A percentile compares a stretch with the other conserved stretches of the same genome.
phyloP scores from a whole-genome alignment of 1,140 invertebrate species.

The Bombus vancouverensis region DNA sequence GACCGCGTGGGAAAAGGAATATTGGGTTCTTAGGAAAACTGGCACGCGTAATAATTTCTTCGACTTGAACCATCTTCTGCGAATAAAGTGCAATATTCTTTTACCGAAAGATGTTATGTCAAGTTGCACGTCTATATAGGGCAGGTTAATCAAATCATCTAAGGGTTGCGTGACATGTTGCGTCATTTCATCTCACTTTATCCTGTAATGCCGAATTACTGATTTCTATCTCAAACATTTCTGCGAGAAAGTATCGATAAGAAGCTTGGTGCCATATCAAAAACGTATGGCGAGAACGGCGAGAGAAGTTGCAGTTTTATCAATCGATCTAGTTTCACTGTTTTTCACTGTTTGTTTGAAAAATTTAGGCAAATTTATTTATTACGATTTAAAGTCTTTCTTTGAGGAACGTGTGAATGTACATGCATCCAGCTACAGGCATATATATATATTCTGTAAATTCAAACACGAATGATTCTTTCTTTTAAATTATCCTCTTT shows the following conservation, averaged over 20 bases:
- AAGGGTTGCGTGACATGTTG: conserved; percentile 29
- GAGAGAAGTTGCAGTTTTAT: background rate
- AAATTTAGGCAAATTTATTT: background rate
- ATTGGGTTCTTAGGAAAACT: background rate
- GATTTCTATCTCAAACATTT: background rate
- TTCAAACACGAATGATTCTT: background rate
- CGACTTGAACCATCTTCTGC: background rate
- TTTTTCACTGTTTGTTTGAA: no score
- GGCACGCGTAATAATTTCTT: background rate
- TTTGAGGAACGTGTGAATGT: background rate
- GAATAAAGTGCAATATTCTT: background rate
- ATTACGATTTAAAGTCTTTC: background rate
- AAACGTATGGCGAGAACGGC: background rate
- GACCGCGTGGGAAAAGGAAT: background rate
- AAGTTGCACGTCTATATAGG: background rate
- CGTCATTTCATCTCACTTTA: background rate
- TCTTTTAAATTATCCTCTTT: background rate
- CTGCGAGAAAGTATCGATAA: background rate
- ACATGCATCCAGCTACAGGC: no score
- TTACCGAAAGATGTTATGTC: background rate
- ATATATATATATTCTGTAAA: background rate
- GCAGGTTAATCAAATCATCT: conserved; percentile 26
- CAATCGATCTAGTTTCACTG: background rate
- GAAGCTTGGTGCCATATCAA: background rate
- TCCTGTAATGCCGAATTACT: background rate